Evolutionary conservation across 2,888 invertebrate genomes (phyloP).

Genomic region (Oxycera nigricornis): DNA sequence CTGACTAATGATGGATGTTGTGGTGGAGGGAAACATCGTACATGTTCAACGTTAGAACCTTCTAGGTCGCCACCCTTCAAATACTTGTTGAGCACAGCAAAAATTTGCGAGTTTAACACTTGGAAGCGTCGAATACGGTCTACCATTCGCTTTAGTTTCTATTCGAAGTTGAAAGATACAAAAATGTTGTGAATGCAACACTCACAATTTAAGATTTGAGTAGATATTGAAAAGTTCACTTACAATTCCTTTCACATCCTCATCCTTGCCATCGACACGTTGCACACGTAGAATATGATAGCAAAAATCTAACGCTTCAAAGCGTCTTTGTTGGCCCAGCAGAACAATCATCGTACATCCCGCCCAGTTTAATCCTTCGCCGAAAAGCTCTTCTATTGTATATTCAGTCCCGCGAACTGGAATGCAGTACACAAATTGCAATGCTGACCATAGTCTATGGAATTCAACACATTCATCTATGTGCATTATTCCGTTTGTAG

Average conservation of each 20-base stretch:
- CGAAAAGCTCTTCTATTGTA: conserved; percentile 96
- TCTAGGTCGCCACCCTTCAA: conserved; percentile 84
- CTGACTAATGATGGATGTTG: conserved; percentile 72
- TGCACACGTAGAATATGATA: conserved; percentile 97
- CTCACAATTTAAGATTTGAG: too few relatives aligned
- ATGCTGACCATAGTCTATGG: conserved; percentile 93
- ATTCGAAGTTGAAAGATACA: conserved; percentile 43
- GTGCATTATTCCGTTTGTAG: conserved; percentile 93
- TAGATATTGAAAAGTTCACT: conserved; percentile 64
- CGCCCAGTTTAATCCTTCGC: conserved; percentile 98
- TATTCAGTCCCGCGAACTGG: conserved; percentile 96
- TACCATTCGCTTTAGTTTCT: conserved; percentile 96
- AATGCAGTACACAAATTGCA: conserved; percentile 98
- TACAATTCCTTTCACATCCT: conserved; percentile 92
- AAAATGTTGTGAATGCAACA: too few relatives aligned
- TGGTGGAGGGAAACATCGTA: conserved; percentile 96
- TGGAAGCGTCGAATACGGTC: conserved; percentile 97
- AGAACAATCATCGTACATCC: conserved; percentile 96
- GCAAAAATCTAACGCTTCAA: conserved; percentile 97
- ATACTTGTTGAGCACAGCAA: conserved; percentile 93
- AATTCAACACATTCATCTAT: conserved; percentile 98
- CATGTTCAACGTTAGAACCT: conserved; percentile 90
- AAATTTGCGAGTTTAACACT: conserved; percentile 97
- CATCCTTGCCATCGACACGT: conserved; percentile 94
- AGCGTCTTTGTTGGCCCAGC: conserved; percentile 92